Evolutionary conservation across 2,113 vertebrate species (phyloP).

Genomic region (Rallus limicola): DNA sequence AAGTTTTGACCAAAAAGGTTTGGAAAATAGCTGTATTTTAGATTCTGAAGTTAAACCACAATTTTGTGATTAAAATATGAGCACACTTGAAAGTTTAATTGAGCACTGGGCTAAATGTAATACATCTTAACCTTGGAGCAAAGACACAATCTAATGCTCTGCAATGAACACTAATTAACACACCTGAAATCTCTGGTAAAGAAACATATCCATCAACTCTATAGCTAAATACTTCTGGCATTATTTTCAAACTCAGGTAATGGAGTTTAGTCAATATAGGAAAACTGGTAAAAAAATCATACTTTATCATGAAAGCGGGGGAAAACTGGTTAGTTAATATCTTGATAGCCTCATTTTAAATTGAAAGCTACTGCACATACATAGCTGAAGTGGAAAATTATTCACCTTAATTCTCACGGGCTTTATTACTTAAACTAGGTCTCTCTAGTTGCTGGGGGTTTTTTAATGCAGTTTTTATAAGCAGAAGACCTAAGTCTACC

Average conservation of each 20-base stretch:
- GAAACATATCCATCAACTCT: neutral
- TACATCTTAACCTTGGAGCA: neutral
- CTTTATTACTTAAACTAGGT: neutral
- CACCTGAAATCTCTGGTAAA: neutral
- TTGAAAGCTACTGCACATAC: neutral
- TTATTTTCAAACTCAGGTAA: neutral
- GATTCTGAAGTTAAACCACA: neutral
- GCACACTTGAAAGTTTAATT: neutral
- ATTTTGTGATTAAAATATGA: neutral
- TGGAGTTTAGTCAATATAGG: neutral
- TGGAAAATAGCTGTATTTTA: neutral
- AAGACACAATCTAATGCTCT: neutral
- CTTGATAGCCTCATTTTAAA: neutral
- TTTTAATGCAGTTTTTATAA: neutral
- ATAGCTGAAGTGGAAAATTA: neutral
- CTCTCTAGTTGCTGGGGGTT: neutral
- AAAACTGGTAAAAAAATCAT: neutral
- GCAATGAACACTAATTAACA: neutral
- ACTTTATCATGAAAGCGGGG: neutral
- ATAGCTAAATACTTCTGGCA: neutral
- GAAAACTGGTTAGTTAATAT: neutral
- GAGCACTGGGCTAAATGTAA: neutral
- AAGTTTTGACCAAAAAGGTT: neutral
- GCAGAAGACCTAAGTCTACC: neutral
- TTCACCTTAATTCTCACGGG: accelerated